phyloP scores from a whole-genome alignment of 2,113 vertebrate species.

The Kryptolebias marmoratus region DNA sequence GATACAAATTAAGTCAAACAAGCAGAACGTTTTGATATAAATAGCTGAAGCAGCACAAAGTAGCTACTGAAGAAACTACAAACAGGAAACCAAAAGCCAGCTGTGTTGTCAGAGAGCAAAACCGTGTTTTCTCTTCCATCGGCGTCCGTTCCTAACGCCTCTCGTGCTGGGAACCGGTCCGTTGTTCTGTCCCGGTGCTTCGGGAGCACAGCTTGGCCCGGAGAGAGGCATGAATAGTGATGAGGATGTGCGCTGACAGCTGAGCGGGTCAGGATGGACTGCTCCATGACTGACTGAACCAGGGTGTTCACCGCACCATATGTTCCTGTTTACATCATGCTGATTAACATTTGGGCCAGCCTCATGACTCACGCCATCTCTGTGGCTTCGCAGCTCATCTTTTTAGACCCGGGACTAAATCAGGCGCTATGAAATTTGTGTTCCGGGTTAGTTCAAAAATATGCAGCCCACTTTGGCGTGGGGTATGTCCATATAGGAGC shows the following conservation, averaged over 20 bases:
- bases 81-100: no score
- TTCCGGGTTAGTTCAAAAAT: neutral
- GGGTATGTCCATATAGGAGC: neutral
- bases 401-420: conserved; percentile 7
- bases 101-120: no score
- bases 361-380: conserved; percentile 44
- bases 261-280: conserved; percentile 54
- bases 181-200: conserved; percentile 30
- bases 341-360: conserved; percentile 58
- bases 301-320: conserved; percentile 62
- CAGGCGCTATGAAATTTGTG: conserved; percentile 6
- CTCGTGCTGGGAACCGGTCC: no score
- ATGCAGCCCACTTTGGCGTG: neutral
- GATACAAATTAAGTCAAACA: no score
- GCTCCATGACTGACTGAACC: conserved; percentile 60
- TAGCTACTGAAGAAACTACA: no score
- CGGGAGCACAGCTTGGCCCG: conserved; percentile 23
- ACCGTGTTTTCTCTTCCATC: no score
- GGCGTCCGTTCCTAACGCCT: no score
- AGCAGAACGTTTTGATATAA: no score
- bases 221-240: conserved; percentile 50
- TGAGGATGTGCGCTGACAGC: conserved; percentile 67
- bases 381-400: conserved; percentile 12
- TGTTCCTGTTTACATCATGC: conserved; percentile 61
- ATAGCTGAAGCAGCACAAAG: no score